These are phyloP conservation scores for Otolemur garnettii DNA, from an alignment of 2,113 vertebrate genomes.

Conservation along the genomic window DNA sequence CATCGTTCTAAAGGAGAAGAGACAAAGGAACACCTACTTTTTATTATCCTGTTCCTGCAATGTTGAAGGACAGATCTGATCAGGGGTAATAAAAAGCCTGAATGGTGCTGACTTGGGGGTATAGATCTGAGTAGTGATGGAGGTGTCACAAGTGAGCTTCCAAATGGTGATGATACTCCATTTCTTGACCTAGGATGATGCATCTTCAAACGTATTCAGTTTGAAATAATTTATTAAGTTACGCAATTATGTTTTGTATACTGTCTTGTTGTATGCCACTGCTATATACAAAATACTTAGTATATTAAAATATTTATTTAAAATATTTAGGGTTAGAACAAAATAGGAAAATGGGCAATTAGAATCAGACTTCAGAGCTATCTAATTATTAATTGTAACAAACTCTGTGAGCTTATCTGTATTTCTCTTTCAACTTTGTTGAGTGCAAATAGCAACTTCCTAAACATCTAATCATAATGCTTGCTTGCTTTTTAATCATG, in stretches of 20 bases:
- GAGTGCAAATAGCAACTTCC: not conserved
- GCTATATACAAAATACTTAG: not conserved
- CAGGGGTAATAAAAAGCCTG: not conserved
- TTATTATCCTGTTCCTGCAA: not conserved
- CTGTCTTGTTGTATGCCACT: not conserved
- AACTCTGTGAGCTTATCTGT: not conserved
- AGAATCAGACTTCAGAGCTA: not conserved
- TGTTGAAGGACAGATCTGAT: not conserved
- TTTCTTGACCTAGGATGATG: not conserved
- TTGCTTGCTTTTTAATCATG: not conserved
- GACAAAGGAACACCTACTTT: not conserved
- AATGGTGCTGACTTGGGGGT: fast-evolving
- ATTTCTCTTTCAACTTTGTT: not conserved
- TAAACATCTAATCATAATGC: not conserved
- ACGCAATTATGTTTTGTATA: not conserved
- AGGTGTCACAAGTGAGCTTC: too few relatives aligned
- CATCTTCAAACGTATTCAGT: not conserved
- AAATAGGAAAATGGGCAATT: not conserved
- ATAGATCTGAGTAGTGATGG: fast-evolving
- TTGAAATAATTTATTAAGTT: not conserved
- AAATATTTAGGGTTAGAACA: too few relatives aligned
- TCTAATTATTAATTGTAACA: not conserved
- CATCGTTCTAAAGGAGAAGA: not conserved
- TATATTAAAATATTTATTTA: too few relatives aligned
- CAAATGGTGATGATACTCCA: fast-evolving